These are phyloP conservation scores for Garra rufa DNA, from an alignment of 2,113 vertebrate genomes.

Conservation along the genomic window DNA sequence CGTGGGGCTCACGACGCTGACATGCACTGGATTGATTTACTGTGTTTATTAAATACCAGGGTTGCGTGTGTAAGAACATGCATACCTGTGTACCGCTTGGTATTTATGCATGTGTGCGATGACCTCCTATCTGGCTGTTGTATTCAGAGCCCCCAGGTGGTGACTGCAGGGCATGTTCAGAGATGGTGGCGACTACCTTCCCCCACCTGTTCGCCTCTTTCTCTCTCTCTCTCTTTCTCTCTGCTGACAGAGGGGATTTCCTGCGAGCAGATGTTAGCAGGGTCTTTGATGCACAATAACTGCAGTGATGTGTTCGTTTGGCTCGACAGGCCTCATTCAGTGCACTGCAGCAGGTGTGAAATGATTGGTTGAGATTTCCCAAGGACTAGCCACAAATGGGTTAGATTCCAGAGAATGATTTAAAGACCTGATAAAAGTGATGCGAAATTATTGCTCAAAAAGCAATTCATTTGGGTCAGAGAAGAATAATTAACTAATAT, in stretches of 20 bases:
- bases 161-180: slow-evolving; percentile 46
- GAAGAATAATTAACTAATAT: not conserved
- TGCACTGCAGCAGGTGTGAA: slow-evolving; percentile 59
- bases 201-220: slow-evolving; percentile 52
- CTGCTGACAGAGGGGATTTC: slow-evolving; percentile 90
- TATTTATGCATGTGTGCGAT: not conserved
- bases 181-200: slow-evolving; percentile 49
- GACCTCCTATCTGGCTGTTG: slow-evolving; percentile 37
- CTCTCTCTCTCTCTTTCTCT: slow-evolving; percentile 48
- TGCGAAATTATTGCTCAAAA: not conserved
- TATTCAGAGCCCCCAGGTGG: slow-evolving; percentile 61
- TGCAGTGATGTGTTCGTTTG: slow-evolving; percentile 55
- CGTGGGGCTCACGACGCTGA: not conserved
- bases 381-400: not conserved
- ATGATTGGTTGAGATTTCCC: not conserved
- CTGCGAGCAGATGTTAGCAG: slow-evolving; percentile 79
- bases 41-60: slow-evolving; percentile 12
- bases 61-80: slow-evolving; percentile 3
- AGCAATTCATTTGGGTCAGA: too few relatives aligned
- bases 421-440: not conserved
- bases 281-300: slow-evolving; percentile 89
- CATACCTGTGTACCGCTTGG: not conserved
- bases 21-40: slow-evolving; percentile 16
- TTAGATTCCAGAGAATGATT: slow-evolving; percentile 4
- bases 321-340: slow-evolving; percentile 14